Conservation (phyloP, 2,888 invertebrate species). For the Callyntrura guangdongensis region DNA sequence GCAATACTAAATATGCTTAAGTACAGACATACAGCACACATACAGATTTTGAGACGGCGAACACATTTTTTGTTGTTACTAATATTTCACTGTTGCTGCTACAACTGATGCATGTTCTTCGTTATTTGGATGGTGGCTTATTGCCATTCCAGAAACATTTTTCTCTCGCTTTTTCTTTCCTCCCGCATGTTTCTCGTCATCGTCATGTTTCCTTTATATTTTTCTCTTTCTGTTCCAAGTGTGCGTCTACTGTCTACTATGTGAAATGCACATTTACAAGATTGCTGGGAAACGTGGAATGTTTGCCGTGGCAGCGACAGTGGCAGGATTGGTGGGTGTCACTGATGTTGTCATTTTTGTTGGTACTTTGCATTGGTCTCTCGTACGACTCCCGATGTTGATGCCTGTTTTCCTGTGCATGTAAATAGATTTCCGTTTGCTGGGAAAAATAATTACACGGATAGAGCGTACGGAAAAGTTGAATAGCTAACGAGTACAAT, state of each 20-base stretch:
- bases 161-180: not conserved
- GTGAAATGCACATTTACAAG: slow-evolving; percentile 16
- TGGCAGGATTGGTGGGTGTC: not conserved
- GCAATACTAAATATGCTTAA: too few species aligned
- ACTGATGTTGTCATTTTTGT: not conserved
- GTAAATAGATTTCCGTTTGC: slow-evolving; percentile 24
- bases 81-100: too few species aligned
- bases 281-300: not conserved
- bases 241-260: not conserved
- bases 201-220: not conserved
- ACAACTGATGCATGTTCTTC: not conserved
- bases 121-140: not conserved
- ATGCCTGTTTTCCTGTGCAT: slow-evolving; percentile 19
- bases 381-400: too few species aligned
- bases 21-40: too few species aligned
- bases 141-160: not conserved
- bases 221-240: not conserved
- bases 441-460: slow-evolving; percentile 2
- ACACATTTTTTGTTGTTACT: too few species aligned
- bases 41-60: too few species aligned
- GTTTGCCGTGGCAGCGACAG: not conserved
- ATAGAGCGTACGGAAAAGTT: not conserved
- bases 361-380: slow-evolving; percentile 14
- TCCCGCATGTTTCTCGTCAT: not conserved
- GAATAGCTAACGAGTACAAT: not conserved